These are phyloP conservation scores for Neodiprion fabricii DNA, from an alignment of 1,140 invertebrate genomes.

Conservation along the genomic window DNA sequence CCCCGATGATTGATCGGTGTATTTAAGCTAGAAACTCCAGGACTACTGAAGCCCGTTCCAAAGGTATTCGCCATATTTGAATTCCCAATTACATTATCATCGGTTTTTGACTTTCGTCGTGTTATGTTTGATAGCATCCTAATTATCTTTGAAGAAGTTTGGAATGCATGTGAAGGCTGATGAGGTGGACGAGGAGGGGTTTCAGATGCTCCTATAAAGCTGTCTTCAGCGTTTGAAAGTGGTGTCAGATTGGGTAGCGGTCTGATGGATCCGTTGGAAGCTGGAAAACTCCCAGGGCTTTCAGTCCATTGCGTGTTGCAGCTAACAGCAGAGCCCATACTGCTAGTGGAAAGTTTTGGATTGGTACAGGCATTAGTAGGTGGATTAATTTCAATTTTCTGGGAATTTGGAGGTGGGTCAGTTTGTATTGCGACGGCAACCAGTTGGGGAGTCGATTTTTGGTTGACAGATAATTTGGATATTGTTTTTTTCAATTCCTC, in stretches of 20 bases:
- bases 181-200: constrained; percentile 29
- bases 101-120: constrained; percentile 25
- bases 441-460: constrained; percentile 27
- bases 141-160: constrained; percentile 55
- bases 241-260: constrained; percentile 40
- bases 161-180: constrained; percentile 45
- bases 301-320: constrained; percentile 54
- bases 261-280: constrained; percentile 44
- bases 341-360: constrained; percentile 23
- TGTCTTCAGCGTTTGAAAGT: constrained; percentile 44
- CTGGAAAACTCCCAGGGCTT: constrained; percentile 37
- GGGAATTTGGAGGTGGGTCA: constrained; percentile 16
- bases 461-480: constrained; percentile 29
- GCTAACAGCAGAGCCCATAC: constrained; percentile 39
- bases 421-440: constrained; percentile 40
- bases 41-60: not conserved
- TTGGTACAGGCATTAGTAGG: constrained; percentile 8
- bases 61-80: not conserved
- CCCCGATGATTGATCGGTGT: constrained; percentile 11
- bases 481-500: constrained; percentile 39
- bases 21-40: not conserved
- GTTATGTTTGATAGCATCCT: constrained; percentile 53
- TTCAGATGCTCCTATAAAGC: constrained; percentile 27
- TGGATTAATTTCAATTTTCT: not conserved
- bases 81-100: constrained; percentile 16